A percentile compares a stretch with the other conserved stretches of the same genome.
Evolutionary conservation across 2,113 vertebrate genomes (phyloP).

Genomic region (Callaeas wilsoni): DNA sequence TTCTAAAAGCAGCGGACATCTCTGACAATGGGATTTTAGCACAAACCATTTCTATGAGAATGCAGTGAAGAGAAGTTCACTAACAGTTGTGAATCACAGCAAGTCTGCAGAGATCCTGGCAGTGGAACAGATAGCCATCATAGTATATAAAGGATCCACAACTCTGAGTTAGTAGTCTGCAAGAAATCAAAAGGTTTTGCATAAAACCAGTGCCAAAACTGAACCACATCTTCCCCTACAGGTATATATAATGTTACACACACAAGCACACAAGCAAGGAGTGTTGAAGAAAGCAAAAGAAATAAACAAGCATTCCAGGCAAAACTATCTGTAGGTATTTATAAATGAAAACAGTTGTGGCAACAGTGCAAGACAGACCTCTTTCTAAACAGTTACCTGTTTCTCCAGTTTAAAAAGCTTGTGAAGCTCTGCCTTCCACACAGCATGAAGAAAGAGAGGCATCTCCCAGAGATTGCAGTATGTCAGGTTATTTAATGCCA

Average conservation of each 20-base stretch:
- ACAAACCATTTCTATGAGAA: neutral
- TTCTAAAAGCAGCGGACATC: neutral
- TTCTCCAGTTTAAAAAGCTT: neutral
- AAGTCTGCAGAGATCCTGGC: neutral
- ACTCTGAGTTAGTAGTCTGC: neutral
- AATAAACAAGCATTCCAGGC: neutral
- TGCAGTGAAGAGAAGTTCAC: neutral
- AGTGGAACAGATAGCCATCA: neutral
- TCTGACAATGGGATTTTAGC: neutral
- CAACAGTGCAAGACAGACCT: neutral
- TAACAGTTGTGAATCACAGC: neutral
- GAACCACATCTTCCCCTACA: neutral
- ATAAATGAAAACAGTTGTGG: neutral
- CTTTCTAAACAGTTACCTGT: neutral
- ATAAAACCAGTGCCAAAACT: neutral
- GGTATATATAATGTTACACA: neutral
- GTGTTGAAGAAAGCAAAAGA: neutral
- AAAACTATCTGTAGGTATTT: neutral
- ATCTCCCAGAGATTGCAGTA: neutral
- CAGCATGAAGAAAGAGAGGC: neutral
- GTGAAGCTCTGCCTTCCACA: neutral
- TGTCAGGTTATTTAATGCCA: neutral
- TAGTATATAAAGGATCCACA: neutral
- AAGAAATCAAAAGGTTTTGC: neutral
- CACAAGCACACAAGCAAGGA: neutral